These are phyloP conservation scores for Dasypogon diadema DNA, from an alignment of 2,888 invertebrate species.

Conservation along the genomic window DNA sequence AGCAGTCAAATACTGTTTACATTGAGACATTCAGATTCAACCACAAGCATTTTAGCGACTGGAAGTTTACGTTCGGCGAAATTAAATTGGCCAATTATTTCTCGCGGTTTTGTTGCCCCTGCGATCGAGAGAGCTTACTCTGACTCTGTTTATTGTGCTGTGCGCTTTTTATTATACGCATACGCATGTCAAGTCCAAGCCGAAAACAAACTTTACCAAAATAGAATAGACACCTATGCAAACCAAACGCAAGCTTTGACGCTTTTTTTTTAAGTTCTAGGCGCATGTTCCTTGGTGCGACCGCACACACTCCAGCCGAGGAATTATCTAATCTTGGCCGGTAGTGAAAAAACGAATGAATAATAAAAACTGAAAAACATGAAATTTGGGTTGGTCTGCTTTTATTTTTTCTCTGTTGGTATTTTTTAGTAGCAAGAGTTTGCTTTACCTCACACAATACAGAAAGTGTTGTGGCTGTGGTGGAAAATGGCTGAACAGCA, in stretches of 20 bases:
- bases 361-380: background rate
- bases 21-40: background rate
- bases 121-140: too few species aligned
- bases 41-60: constrained; percentile 11
- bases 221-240: too few species aligned
- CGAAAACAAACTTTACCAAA: too few species aligned
- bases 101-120: too few species aligned
- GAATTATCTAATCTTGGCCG: constrained; percentile 30
- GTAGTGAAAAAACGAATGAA: background rate
- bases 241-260: too few species aligned
- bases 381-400: constrained; percentile 25
- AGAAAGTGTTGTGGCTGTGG: background rate
- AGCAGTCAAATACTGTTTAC: background rate
- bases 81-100: background rate
- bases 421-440: constrained; percentile 5
- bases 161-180: too few species aligned
- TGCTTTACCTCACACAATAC: background rate
- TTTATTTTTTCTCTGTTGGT: constrained; percentile 14
- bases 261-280: background rate
- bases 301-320: background rate
- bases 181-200: too few species aligned
- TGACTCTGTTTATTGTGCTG: too few species aligned
- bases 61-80: constrained; percentile 7
- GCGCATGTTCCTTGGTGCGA: background rate
- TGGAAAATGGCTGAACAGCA: background rate